These are phyloP conservation scores for Elegia similella DNA, from an alignment of 2,888 invertebrate genomes.

Conservation along the genomic window DNA sequence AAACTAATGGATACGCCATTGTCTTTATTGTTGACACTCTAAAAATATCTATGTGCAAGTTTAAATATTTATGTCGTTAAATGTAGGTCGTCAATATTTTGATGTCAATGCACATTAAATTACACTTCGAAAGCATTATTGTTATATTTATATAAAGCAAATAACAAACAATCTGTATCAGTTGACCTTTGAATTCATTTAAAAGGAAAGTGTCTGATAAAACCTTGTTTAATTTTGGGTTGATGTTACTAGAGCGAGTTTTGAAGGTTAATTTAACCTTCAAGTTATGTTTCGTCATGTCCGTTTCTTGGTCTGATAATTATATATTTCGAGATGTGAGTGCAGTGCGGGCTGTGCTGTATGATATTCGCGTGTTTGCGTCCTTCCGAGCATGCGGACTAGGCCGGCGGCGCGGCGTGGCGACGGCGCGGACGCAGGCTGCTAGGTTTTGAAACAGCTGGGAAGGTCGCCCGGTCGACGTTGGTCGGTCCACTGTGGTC, in stretches of 20 bases:
- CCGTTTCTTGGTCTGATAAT: slow-evolving; percentile 13
- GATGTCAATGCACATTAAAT: slow-evolving; percentile 4
- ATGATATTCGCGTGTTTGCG: slow-evolving; percentile 13
- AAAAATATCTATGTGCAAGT: background rate
- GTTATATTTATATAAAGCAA: slow-evolving; percentile 7
- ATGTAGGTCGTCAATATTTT: background rate
- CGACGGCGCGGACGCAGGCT: slow-evolving; percentile 6
- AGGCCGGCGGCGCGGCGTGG: slow-evolving; percentile 17
- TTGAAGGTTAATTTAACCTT: slow-evolving; percentile 14
- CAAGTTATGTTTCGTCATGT: slow-evolving; percentile 13
- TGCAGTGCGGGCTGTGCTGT: background rate
- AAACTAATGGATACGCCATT: no score
- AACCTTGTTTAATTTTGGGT: slow-evolving; percentile 3
- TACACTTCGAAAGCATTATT: background rate
- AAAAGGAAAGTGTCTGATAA: slow-evolving; percentile 7
- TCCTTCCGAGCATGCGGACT: slow-evolving; percentile 28
- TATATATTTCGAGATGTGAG: slow-evolving; percentile 1
- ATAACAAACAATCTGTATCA: background rate
- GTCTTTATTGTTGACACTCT: background rate
- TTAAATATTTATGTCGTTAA: background rate
- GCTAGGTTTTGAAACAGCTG: slow-evolving; percentile 28
- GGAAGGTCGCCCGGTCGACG: slow-evolving; percentile 30
- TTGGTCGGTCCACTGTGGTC: slow-evolving; percentile 13
- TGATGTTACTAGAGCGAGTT: slow-evolving; percentile 7
- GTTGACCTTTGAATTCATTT: slow-evolving; percentile 1